Base-by-base conservation (phyloP, 2,888 invertebrate genomes). In the Heliconius cydno region DNA sequence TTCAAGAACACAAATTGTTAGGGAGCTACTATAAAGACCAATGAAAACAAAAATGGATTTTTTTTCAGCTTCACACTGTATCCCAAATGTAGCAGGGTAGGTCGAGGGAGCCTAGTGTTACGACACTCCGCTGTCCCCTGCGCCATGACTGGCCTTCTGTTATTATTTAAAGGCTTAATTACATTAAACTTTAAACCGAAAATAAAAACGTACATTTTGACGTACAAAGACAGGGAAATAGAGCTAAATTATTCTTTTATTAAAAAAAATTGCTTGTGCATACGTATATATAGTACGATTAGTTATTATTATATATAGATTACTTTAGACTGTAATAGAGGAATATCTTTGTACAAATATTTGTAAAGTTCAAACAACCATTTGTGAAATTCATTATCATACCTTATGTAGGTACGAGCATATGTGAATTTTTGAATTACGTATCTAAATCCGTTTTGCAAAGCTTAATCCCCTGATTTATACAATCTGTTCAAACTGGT, bases 401-500 rank as follows among this genome's bases (percentile, higher is more conserved):
- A 22, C n/a, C 22, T 67, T 67, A 67, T 22, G 30, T 34, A 57
- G 34, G 34, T 34, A 30, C 6, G 4, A 38, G 6, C 7, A 19
- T 38, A 68, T 38, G 15, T 41, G 6, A 68, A 25, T 68, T 68
- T 68, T 41, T 68, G 19, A 72, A 34, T 34, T 46, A 13, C 30
- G 22, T 57, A 52, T 30, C 28, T 5, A 22, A 7, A 38, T 38
- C 38, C 38, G 68, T 38, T n/a, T 68, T 52, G 19, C 30, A 22
- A 72, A 57, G 30, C 46, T 30, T 72, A 57, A 57, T 57, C 22
- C 12, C 57, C 13, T 28, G 30, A 72, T 76, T 78, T 76, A 74
- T 68, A 78, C 80, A 68, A 76, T 38, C 41, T 72, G 63, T 80
- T 78, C 76, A 80, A 78, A 66, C 78, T 76, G 78, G 70, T 57